These are phyloP conservation scores for Pao palembangensis DNA, from an alignment of 2,113 vertebrate species.

Conservation along the genomic window DNA sequence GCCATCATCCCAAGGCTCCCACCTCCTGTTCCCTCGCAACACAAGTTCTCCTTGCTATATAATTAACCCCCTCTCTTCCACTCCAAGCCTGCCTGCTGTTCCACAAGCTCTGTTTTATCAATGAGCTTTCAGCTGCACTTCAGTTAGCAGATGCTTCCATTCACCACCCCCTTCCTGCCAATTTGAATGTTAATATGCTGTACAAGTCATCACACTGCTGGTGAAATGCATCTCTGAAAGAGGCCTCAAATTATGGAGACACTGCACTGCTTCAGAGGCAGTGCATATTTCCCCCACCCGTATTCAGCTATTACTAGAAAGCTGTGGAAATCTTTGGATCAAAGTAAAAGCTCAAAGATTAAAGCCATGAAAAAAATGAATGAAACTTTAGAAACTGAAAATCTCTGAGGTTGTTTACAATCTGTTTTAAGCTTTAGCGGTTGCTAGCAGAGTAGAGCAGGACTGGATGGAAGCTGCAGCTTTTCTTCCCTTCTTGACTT, in stretches of 20 bases:
- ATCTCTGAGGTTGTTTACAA: constrained; percentile 11
- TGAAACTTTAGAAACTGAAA: constrained; percentile 30
- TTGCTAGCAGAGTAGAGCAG: constrained; percentile 34
- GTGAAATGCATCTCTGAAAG: constrained; percentile 62
- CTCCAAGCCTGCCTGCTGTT: constrained; percentile 57
- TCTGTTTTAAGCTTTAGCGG: constrained; percentile 15
- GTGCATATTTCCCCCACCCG: constrained; percentile 52
- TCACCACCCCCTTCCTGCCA: constrained; percentile 75
- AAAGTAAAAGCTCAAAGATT: constrained; percentile 54
- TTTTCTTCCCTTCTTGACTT: constrained; percentile 10
- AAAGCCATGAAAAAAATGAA: constrained; percentile 40
- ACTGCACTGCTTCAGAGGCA: constrained; percentile 47
- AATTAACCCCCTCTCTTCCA: constrained; percentile 67
- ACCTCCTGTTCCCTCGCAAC: constrained; percentile 39
- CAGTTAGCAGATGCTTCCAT: constrained; percentile 78
- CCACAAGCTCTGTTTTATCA: constrained; percentile 71
- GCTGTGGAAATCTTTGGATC: constrained; percentile 54
- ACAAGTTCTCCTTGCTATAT: constrained; percentile 50
- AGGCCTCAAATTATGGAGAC: constrained; percentile 63
- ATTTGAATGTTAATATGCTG: constrained; percentile 71
- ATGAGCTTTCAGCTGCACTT: constrained; percentile 72
- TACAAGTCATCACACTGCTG: constrained; percentile 62
- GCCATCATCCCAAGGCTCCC: constrained; percentile 39
- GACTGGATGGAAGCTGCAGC: not conserved
- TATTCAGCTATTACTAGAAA: constrained; percentile 47